Conservation (phyloP, 2,113 vertebrate species). For the Madoqua kirkii region DNA sequence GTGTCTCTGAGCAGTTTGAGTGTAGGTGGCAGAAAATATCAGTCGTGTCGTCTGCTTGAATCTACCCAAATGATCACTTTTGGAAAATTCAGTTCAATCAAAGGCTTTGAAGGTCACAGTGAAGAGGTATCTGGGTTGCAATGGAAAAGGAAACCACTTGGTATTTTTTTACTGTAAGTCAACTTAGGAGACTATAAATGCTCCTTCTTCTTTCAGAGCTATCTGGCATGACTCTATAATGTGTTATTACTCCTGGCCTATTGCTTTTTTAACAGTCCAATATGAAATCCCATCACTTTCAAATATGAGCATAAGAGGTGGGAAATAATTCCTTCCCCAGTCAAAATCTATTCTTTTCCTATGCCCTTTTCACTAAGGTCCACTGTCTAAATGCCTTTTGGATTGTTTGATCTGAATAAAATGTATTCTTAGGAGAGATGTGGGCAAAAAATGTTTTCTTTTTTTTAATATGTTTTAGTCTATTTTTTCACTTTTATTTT, state of each 20-base stretch:
- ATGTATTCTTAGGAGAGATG: slow-evolving; percentile 8
- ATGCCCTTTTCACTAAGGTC: background rate
- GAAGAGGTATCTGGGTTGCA: background rate
- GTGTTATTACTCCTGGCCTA: background rate
- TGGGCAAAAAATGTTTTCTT: background rate
- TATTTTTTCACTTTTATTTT: too few relatives aligned
- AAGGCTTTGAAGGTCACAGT: background rate
- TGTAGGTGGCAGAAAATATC: background rate
- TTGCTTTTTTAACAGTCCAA: background rate
- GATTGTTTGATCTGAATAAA: slow-evolving; percentile 41
- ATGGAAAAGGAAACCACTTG: background rate
- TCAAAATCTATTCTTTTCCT: slow-evolving; percentile 4
- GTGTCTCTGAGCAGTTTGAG: background rate
- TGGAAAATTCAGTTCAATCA: background rate
- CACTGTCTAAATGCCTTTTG: background rate
- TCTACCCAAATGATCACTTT: background rate
- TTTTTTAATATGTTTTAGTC: too few relatives aligned
- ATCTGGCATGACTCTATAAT: background rate
- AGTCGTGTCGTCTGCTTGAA: background rate
- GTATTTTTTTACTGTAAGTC: background rate
- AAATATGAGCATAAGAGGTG: background rate
- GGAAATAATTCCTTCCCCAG: background rate
- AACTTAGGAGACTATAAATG: background rate
- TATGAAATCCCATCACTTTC: slow-evolving; percentile 32
- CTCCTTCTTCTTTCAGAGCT: background rate